phyloP scores from a whole-genome alignment of 1,140 invertebrate genomes.

The Camponotus pennsylvanicus region DNA sequence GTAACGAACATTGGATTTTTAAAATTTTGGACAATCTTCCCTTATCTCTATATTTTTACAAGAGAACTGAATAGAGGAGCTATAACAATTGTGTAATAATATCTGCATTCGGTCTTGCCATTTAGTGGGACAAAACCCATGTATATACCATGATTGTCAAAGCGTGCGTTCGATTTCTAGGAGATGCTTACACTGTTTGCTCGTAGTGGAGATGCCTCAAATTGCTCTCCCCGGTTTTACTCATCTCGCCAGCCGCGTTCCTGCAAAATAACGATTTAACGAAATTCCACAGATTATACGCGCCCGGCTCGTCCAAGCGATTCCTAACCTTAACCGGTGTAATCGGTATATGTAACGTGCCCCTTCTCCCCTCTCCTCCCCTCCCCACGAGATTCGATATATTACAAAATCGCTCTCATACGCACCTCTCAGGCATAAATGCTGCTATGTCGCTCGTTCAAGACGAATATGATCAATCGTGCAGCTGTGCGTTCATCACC shows the following conservation, averaged over 20 bases:
- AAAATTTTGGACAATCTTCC: too few relatives aligned
- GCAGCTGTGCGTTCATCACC: slow-evolving; percentile 35
- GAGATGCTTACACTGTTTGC: slow-evolving; percentile 80
- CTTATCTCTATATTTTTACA: neutral
- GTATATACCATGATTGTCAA: neutral
- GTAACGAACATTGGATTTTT: too few relatives aligned
- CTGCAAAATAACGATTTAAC: slow-evolving; percentile 54
- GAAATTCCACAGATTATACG: neutral
- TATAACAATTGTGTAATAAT: neutral
- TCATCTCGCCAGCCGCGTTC: slow-evolving; percentile 72
- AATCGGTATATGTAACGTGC: slow-evolving; percentile 43
- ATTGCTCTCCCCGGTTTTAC: slow-evolving; percentile 77
- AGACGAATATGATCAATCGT: neutral
- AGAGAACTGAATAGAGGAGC: neutral
- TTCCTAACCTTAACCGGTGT: slow-evolving; percentile 72
- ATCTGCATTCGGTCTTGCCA: neutral
- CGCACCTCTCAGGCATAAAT: slow-evolving; percentile 74
- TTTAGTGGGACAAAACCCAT: neutral
- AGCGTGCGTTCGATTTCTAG: neutral
- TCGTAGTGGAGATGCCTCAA: slow-evolving; percentile 72
- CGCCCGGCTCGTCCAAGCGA: slow-evolving; percentile 20
- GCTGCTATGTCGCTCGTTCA: slow-evolving; percentile 1
- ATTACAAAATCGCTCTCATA: slow-evolving; percentile 12
- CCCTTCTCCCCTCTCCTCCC: neutral
- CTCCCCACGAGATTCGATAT: neutral